Evolutionary conservation across 2,888 invertebrate species (phyloP), one percentile per base, ranked within the genome.

Genomic region (Adelognathus sp.): DNA sequence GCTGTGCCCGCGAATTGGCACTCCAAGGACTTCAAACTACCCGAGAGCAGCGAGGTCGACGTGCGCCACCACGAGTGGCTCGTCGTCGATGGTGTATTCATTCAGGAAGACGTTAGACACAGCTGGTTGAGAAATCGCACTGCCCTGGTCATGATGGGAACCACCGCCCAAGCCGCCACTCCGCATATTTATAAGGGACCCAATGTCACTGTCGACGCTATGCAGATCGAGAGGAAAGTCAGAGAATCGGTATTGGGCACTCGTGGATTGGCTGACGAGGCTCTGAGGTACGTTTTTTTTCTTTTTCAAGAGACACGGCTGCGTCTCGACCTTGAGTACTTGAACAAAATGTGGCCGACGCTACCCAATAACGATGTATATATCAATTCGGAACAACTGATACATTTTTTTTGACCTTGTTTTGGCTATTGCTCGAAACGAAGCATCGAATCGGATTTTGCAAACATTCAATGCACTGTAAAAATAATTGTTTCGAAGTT

Each of bases 1-100:
- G 93, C 94, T 1, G 95, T 96, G 0, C 96, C 96, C 0, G 94
- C 95, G 76, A 94, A 94, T 5, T 97, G 97, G 97, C 91, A 94
- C 88, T 91, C 93, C 82, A 79, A 80, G 11, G 86, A 86, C 29
- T 80, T 81, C 1, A 87, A 84, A 7, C 88, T 94, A 4, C 94
- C 95, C 0, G 94, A 94, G 69, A 91, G 93, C 0, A 84, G 85
- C 5, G 90, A 90, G 60, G 85, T 82, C 0, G 75, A 58, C 3
- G 93, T 93, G 31, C 91, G 91, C 52, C 92, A 92, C 36, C 96
- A 96, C 84, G 95, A 96, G 79, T 97, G 97, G 96, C 90, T 97
- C 16, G 95, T 95, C 0, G 91, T 95, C 14, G 97, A 97, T 87
- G 96, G 96, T 0, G 92, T 93, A 44, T 93, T 95, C 29, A 89